These are phyloP conservation scores for Pygmarrhopalites habei DNA, from an alignment of 1,140 invertebrate species.

Conservation along the genomic window DNA sequence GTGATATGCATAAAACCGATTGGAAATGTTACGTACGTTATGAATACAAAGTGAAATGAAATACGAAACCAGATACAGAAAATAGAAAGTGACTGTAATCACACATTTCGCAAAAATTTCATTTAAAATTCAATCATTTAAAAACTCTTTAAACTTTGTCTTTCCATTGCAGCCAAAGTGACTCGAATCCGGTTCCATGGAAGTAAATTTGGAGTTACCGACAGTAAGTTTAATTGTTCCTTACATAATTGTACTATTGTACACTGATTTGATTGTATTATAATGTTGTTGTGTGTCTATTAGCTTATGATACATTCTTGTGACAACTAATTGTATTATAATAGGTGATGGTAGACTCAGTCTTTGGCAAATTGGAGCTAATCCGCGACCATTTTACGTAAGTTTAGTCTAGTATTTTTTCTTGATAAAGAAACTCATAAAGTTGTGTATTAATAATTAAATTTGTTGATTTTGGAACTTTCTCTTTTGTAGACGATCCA, in stretches of 20 bases:
- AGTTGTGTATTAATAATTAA: neutral
- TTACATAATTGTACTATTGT: neutral
- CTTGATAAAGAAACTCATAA: neutral
- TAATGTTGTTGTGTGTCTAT: too few species aligned
- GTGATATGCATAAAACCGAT: too few species aligned
- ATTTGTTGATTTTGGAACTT: neutral
- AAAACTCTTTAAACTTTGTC: too few species aligned
- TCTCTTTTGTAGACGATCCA: slow-evolving; percentile 69
- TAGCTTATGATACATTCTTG: too few species aligned
- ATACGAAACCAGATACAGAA: too few species aligned
- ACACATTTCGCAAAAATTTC: too few species aligned
- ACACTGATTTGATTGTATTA: neutral
- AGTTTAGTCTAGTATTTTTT: slow-evolving; percentile 52
- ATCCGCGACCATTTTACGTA: slow-evolving; percentile 89
- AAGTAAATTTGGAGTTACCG: slow-evolving; percentile 95
- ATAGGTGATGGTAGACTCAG: slow-evolving; percentile 73
- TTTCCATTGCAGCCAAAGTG: too few species aligned
- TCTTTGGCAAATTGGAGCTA: slow-evolving; percentile 78
- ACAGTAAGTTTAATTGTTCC: slow-evolving; percentile 48
- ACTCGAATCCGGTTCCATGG: slow-evolving; percentile 93
- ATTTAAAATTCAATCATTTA: too few species aligned
- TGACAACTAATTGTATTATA: neutral
- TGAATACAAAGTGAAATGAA: too few species aligned
- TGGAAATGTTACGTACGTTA: too few species aligned
- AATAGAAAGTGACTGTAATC: too few species aligned